Percentiles rank a stretch among this genome's conserved stretches.
phyloP scores from a whole-genome alignment of 1,140 invertebrate species.

The Aleiodes sp. region DNA sequence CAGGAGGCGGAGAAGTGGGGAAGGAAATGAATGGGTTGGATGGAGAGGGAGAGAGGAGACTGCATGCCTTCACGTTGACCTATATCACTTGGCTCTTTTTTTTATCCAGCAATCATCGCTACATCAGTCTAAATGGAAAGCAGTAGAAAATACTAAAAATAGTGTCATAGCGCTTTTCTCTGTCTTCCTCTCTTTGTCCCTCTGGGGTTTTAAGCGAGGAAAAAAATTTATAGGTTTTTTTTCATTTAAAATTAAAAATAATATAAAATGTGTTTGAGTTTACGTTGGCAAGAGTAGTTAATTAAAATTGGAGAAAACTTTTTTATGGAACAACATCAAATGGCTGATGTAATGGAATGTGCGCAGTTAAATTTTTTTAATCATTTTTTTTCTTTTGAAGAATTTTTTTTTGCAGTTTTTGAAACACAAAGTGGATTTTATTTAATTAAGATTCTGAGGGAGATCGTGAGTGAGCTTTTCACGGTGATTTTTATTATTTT shows the following conservation, averaged over 20 bases:
- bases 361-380: neutral
- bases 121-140: conserved; percentile 27
- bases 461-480: no score
- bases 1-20: no score
- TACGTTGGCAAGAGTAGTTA: neutral
- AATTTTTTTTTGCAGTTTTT: no score
- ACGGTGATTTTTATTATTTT: no score
- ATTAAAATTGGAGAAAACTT: conserved; percentile 10
- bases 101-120: conserved; percentile 11
- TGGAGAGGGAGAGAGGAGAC: neutral
- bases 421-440: no score
- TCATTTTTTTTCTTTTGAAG: no score
- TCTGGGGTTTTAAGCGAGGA: neutral
- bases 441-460: no score
- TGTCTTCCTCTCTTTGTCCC: neutral
- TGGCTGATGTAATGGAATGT: neutral
- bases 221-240: conserved; percentile 2
- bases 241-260: conserved; percentile 15
- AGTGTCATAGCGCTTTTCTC: no score
- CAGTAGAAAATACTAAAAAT: neutral
- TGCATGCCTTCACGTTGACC: conserved; percentile 19
- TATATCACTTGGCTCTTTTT: conserved; percentile 28
- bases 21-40: neutral
- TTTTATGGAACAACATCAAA: neutral
- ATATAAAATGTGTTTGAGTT: neutral